Percentiles rank a stretch among this genome's conserved stretches.
Evolutionary conservation across 92 coral and sea anemone genomes (phyloP).

Genomic region (Micromussa lordhowensis): DNA sequence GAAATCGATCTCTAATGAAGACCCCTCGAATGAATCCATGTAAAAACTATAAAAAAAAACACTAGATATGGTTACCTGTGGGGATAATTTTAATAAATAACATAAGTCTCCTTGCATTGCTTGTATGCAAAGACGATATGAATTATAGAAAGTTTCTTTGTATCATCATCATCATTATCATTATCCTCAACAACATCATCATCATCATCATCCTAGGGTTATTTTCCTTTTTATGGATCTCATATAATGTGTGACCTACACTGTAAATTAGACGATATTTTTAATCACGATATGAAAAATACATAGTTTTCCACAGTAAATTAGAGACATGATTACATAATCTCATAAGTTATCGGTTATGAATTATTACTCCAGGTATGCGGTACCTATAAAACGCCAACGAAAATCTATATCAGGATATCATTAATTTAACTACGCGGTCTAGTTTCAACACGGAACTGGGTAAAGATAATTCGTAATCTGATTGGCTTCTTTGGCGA

Average conservation of each 20-base stretch:
- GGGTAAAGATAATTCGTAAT: background rate
- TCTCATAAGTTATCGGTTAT: background rate
- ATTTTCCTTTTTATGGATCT: background rate
- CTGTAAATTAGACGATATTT: background rate
- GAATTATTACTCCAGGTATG: background rate
- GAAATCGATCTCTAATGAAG: too few relatives aligned
- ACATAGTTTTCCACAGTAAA: background rate
- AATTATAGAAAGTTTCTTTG: background rate
- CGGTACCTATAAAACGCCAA: background rate
- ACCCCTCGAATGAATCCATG: too few relatives aligned
- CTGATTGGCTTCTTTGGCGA: background rate
- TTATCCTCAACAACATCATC: background rate
- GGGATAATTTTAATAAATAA: too few relatives aligned
- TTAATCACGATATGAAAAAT: background rate
- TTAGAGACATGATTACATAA: background rate
- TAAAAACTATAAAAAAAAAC: too few relatives aligned
- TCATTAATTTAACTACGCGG: too few relatives aligned
- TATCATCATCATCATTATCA: too few relatives aligned
- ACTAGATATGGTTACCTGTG: too few relatives aligned
- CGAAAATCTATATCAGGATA: background rate
- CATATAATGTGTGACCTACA: background rate
- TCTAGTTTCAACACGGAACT: background rate
- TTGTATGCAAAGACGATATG: too few relatives aligned
- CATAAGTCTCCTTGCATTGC: too few relatives aligned
- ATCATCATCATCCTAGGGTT: background rate